Conservation (phyloP, 1,140 invertebrate species). For the Rhyacophila brunnea region DNA sequence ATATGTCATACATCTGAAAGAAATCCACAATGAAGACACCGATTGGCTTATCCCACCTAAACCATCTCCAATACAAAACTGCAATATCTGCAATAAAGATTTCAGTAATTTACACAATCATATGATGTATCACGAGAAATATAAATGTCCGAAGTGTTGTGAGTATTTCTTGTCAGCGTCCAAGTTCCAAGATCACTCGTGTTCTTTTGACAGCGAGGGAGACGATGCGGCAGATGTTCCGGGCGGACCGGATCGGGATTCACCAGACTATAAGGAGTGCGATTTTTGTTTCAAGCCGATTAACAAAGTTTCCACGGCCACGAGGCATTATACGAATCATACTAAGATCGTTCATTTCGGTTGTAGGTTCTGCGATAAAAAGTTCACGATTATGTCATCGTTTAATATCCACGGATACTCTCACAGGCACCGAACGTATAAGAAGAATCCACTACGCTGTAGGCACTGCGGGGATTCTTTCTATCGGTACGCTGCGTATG, state of each 20-base stretch:
- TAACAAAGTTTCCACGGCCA: conserved; percentile 42
- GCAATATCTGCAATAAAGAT: conserved; percentile 48
- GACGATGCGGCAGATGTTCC: conserved; percentile 37
- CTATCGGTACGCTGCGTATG: conserved; percentile 48
- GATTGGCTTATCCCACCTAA: conserved; percentile 48
- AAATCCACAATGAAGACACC: conserved; percentile 47
- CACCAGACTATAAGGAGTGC: conserved; percentile 46
- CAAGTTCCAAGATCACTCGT: conserved; percentile 48
- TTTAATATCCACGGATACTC: conserved; percentile 52
- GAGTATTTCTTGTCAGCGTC: conserved; percentile 49
- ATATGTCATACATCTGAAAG: conserved; percentile 49
- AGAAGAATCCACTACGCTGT: conserved; percentile 49
- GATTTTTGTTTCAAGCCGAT: conserved; percentile 51
- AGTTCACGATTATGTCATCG: conserved; percentile 50
- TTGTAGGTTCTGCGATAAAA: conserved; percentile 48
- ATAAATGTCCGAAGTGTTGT: conserved; percentile 50
- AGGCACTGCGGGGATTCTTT: conserved; percentile 47
- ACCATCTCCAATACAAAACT: conserved; percentile 45
- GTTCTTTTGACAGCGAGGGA: conserved; percentile 48
- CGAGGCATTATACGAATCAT: conserved; percentile 44
- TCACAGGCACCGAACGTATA: conserved; percentile 49
- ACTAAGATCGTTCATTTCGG: conserved; percentile 46
- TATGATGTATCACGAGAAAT: conserved; percentile 50
- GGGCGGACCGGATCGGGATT: too few species aligned
- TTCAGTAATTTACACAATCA: conserved; percentile 50